These are phyloP conservation scores for Pocillopora damicornis DNA, from an alignment of 64 coral and sea anemone species.

Conservation along the genomic window DNA sequence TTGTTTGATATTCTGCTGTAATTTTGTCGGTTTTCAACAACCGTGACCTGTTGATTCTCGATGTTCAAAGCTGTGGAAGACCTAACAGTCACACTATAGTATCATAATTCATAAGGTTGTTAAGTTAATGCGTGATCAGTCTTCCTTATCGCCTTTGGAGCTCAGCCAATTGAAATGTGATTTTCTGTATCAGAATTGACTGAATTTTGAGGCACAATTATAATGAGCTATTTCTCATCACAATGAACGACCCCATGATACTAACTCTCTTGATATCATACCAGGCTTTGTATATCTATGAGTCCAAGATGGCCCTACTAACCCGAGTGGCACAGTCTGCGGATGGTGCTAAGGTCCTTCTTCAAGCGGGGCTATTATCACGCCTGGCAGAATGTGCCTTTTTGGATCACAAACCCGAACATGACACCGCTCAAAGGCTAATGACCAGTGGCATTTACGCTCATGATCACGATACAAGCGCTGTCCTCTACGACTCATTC, in stretches of 20 bases:
- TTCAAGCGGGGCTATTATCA: slow-evolving; percentile 81
- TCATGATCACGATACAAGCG: slow-evolving; percentile 45
- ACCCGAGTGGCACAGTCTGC: slow-evolving; percentile 75
- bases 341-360: slow-evolving; percentile 81
- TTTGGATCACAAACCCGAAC: slow-evolving; percentile 66
- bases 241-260: not conserved
- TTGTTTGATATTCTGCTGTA: too few relatives aligned
- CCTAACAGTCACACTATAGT: too few relatives aligned
- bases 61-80: too few relatives aligned
- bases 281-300: slow-evolving; percentile 85
- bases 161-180: too few relatives aligned
- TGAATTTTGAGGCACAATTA: too few relatives aligned
- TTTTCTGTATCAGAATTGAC: too few relatives aligned
- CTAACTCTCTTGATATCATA: not conserved
- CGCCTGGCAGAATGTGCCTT: slow-evolving; percentile 84
- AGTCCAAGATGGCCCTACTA: slow-evolving; percentile 94
- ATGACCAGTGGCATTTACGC: slow-evolving; percentile 49
- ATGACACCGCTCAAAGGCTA: slow-evolving; percentile 26
- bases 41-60: too few relatives aligned
- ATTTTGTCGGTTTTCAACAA: too few relatives aligned
- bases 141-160: too few relatives aligned
- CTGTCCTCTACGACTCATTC: slow-evolving; percentile 50
- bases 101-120: too few relatives aligned
- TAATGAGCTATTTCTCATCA: too few relatives aligned
- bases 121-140: too few relatives aligned